phyloP scores from a whole-genome alignment of 1,140 invertebrate species.

The Drosophila neocordata region DNA sequence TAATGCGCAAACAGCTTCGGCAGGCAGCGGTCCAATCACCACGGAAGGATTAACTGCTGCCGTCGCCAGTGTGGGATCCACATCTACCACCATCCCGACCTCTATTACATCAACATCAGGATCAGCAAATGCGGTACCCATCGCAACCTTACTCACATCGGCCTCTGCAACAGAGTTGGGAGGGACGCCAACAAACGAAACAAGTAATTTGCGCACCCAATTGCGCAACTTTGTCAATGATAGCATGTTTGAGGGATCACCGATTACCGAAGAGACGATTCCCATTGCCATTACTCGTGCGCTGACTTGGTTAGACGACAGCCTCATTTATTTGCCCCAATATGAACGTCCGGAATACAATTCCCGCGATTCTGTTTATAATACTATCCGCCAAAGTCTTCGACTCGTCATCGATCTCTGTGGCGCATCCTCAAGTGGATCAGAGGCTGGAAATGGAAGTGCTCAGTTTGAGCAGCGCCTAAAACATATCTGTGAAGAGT shows the following conservation, averaged over 20 bases:
- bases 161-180: constrained; percentile 4
- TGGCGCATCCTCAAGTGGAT: constrained; percentile 46
- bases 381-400: constrained; percentile 62
- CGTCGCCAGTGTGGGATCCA: background rate
- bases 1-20: constrained; percentile 70
- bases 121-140: background rate
- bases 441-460: constrained; percentile 37
- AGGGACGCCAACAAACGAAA: constrained; percentile 1
- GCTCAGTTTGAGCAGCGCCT: constrained; percentile 82
- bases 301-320: constrained; percentile 62
- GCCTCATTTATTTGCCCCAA: constrained; percentile 67
- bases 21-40: constrained; percentile 25
- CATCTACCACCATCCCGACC: background rate
- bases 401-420: constrained; percentile 78
- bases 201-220: constrained; percentile 52
- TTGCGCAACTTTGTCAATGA: constrained; percentile 55
- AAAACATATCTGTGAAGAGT: constrained; percentile 69
- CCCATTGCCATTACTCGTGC: constrained; percentile 57
- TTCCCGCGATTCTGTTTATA: constrained; percentile 71
- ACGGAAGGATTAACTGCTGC: constrained; percentile 13
- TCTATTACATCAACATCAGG: background rate
- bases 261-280: constrained; percentile 70
- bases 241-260: constrained; percentile 55
- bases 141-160: background rate
- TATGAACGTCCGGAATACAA: constrained; percentile 75